These are phyloP conservation scores for Platichthys flesus DNA, from an alignment of 2,113 vertebrate genomes.

Conservation along the genomic window DNA sequence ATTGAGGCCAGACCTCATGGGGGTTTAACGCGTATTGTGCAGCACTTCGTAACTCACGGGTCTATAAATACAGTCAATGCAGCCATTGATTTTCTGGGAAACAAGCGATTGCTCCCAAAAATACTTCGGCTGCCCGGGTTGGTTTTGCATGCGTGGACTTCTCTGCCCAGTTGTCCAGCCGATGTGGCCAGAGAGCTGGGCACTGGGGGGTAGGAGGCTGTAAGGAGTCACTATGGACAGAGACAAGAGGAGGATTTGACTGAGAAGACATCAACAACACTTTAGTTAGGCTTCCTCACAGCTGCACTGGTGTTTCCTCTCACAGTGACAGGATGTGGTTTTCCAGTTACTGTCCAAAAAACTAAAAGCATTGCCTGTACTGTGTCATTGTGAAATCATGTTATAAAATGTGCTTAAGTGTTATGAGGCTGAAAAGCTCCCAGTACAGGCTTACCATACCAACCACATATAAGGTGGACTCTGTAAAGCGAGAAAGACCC, in stretches of 20 bases:
- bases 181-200: constrained; percentile 5
- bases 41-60: constrained; percentile 25
- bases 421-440: neutral
- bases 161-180: neutral
- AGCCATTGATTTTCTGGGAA: constrained; percentile 31
- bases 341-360: neutral
- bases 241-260: neutral
- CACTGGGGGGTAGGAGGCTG: neutral
- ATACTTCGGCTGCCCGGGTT: neutral
- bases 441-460: too few species aligned
- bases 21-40: constrained; percentile 35
- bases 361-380: neutral
- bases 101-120: neutral
- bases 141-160: neutral
- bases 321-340: constrained; percentile 25
- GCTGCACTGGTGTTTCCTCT: constrained; percentile 43
- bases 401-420: neutral
- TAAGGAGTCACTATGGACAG: neutral
- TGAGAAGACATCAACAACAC: neutral
- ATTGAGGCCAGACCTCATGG: constrained; percentile 57
- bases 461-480: neutral
- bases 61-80: constrained; percentile 66
- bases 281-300: constrained; percentile 12
- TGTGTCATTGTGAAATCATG: neutral
- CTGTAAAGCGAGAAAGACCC: neutral